Conservation (phyloP, 2,888 invertebrate genomes). For the Chirona hameri region DNA sequence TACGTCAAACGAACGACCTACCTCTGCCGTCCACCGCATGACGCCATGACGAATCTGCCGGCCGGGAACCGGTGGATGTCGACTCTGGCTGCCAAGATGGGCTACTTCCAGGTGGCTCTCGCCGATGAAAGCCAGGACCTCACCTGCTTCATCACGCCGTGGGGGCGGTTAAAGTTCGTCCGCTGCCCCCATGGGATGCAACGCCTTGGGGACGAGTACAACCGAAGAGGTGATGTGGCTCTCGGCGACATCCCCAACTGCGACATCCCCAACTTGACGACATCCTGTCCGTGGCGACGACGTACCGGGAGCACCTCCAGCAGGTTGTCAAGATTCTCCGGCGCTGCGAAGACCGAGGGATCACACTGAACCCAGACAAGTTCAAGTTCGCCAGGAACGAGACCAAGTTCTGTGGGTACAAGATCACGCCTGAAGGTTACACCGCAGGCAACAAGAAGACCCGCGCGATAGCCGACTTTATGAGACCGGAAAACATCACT, state of each 20-base stretch:
- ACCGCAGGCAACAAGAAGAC: slow-evolving; percentile 3
- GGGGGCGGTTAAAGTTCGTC: neutral
- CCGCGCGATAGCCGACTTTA: slow-evolving; percentile 29
- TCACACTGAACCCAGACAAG: slow-evolving; percentile 33
- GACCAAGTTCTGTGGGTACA: slow-evolving; percentile 26
- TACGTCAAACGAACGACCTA: neutral
- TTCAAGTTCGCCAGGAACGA: slow-evolving; percentile 10
- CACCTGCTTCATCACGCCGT: neutral
- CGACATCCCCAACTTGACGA: neutral
- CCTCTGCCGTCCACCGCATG: neutral
- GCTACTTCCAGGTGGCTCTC: slow-evolving; percentile 7
- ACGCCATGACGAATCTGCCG: neutral
- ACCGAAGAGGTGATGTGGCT: neutral
- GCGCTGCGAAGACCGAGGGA: slow-evolving; percentile 7
- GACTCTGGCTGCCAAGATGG: neutral
- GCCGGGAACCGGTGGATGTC: neutral
- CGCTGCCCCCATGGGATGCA: slow-evolving; percentile 7
- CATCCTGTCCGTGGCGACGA: slow-evolving; percentile 3
- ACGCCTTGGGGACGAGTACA: neutral
- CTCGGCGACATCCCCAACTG: no score
- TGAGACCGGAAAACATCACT: neutral
- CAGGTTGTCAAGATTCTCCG: slow-evolving; percentile 22
- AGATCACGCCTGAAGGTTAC: neutral
- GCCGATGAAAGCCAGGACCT: slow-evolving; percentile 10
- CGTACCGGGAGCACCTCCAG: neutral